Evolutionary conservation across 2,888 invertebrate species (phyloP), one percentile per base, ranked within the genome.

Genomic region (Leptopilina drosophilae): DNA sequence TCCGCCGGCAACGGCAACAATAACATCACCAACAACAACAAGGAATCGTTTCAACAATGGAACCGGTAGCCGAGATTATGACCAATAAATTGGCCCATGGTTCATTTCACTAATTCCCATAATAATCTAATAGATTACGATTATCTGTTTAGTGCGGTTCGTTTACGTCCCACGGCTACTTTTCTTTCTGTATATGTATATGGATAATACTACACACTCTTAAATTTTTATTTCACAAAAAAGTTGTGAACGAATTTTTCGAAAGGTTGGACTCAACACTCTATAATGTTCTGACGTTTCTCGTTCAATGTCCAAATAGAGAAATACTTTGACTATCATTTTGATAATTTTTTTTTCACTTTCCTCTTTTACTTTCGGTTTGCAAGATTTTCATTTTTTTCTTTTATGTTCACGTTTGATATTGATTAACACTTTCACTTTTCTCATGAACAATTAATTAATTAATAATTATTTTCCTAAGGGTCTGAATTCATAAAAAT

Each of bases 121-220:
- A 91, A 92, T 90, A 91, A 90, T 90, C 90, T 90, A 91, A 91
- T 91, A 89, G 91, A 91, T 91, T 91, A 90, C 90, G 89, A 91
- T 91, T 91, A 91, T 91, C 88, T 91, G 87, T 90, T 91, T 91
- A 91, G 88, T 88, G 84, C 90, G 90, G 86, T 88, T 90, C 90
- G 91, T 90, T 90, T 87, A 84, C 84, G 82, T 85, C 85, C 77
- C 83, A 85, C 81, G 82, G 80, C 79, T 69, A 67, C 26, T 77
- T 62, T 77, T 65, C 78, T 66, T 64, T 76, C 79, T 81, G 6
- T 46, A 46, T 46, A 46, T 46, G 9, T 46, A 46, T 4, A 46
- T 46, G n/a, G n/a, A n/a, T n/a, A n/a, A n/a, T n/a, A 46, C 6
- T 5, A 49, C 11, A 49, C 11, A 78, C 80, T 79, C 80, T 11